Base-by-base conservation (phyloP, 2,797 vertebrate genomes). In the Epinephelus malabaricus region DNA sequence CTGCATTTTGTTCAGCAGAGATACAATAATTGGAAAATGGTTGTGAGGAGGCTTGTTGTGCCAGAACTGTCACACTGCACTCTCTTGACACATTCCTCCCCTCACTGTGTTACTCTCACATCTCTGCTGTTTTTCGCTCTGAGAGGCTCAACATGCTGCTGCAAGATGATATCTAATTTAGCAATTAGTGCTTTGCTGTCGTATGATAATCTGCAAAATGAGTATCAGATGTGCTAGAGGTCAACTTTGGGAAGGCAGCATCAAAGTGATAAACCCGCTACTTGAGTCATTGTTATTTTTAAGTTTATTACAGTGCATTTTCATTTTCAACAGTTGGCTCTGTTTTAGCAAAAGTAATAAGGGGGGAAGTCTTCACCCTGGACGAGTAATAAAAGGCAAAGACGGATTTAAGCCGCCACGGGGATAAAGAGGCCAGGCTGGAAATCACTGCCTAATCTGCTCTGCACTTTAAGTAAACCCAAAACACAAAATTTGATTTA, bases 71-170 rank as follows among this genome's bases (percentile, higher is more conserved):
- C 88, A 74, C 59, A 34, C 89, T 79, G 76, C 92, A 89, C 88
- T 81, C 79, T 78, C 81, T 78, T 30, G 85, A 88, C 90, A 94
- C 89, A 93, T 94, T 94, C 92, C 92, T 87, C 85, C 72, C 82
- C 76, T 86, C 71, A 0, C 72, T 86, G 91, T 58, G 86, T 81
- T 74, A 59, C 87, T 93, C 85, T 90, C 92, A 88, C 82, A 60
- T 85, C 79, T 83, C 78, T 86, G 87, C 76, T 74, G 79, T 56
- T 85, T 91, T 86, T 90, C 76, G 51, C 89, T 19, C 76, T 27
- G 67, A 76, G 69, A 81, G 59, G 53, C 79, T 66, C 84, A 68
- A 69, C 82, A 67, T 65, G 76, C 70, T 30, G 56, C 67, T 66
- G 72, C 54, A 68, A 84, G 65, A 86, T 80, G 40, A 85, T 64